These are phyloP conservation scores for Temnothorax curvispinosus DNA, from an alignment of 1,140 invertebrate species.

Conservation along the genomic window DNA sequence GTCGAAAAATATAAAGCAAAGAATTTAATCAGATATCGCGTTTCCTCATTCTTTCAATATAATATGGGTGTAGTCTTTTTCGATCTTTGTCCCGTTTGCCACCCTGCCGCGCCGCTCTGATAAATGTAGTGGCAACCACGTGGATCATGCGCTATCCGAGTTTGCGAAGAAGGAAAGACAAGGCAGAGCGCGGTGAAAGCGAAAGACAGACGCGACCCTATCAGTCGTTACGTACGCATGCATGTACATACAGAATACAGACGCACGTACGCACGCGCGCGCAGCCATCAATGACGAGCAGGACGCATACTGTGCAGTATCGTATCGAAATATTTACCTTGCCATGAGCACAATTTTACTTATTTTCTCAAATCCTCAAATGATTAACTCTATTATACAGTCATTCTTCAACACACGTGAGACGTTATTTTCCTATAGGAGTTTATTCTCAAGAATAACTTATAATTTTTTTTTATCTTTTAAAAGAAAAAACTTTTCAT, in stretches of 20 bases:
- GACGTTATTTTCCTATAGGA: too few relatives aligned
- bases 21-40: not conserved
- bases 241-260: too few relatives aligned
- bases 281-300: constrained; percentile 43
- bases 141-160: constrained; percentile 10
- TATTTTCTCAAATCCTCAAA: not conserved
- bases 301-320: not conserved
- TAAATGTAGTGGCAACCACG: constrained; percentile 11
- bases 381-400: not conserved
- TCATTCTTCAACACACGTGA: not conserved
- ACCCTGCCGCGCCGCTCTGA: not conserved
- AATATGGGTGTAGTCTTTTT: not conserved
- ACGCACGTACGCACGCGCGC: not conserved
- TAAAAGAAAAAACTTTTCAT: not conserved
- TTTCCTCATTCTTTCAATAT: not conserved
- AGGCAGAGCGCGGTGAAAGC: constrained; percentile 74
- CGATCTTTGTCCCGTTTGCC: not conserved
- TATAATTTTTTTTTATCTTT: too few relatives aligned
- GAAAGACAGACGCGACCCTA: constrained; percentile 68
- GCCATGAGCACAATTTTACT: not conserved
- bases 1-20: not conserved
- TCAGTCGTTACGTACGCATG: not conserved
- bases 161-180: not conserved
- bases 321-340: not conserved
- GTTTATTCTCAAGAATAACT: not conserved